Conservation (phyloP, 2,797 vertebrate genomes). For the Thunnus albacares region DNA sequence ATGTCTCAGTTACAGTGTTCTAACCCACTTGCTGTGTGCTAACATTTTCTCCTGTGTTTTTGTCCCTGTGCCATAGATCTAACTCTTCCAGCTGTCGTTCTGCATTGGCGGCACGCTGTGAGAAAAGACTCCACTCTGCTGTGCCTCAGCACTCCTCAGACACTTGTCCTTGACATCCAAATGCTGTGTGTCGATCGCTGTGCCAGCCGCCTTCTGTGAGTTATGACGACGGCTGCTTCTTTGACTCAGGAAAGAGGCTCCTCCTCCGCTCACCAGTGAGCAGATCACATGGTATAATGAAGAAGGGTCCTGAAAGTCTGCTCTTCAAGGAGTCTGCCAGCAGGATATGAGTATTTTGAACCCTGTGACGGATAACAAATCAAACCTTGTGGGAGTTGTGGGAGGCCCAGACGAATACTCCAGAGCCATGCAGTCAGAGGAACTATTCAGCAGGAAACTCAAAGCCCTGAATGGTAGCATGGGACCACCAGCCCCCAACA, state of each 20-base stretch:
- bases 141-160: slow-evolving; percentile 64
- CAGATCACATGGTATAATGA: slow-evolving; percentile 84
- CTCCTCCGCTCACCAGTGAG: slow-evolving; percentile 69
- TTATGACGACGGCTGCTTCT: slow-evolving; percentile 77
- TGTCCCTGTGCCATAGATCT: slow-evolving; percentile 74
- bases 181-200: slow-evolving; percentile 70
- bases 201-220: slow-evolving; percentile 71
- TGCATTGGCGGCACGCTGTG: slow-evolving; percentile 73
- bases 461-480: slow-evolving; percentile 93
- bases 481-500: slow-evolving; percentile 88
- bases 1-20: slow-evolving; percentile 33
- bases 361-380: slow-evolving; percentile 88
- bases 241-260: slow-evolving; percentile 73
- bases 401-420: slow-evolving; percentile 88
- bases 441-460: slow-evolving; percentile 94
- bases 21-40: slow-evolving; percentile 26
- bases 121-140: slow-evolving; percentile 70
- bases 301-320: slow-evolving; percentile 71
- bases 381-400: slow-evolving; percentile 87
- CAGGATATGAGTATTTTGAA: slow-evolving; percentile 92
- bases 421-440: slow-evolving; percentile 95
- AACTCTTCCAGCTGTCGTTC: slow-evolving; percentile 74
- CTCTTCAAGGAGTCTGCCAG: slow-evolving; percentile 74
- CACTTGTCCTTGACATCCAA: slow-evolving; percentile 78
- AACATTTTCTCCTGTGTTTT: slow-evolving; percentile 61